Conservation (phyloP, 2,113 vertebrate genomes). For the Neolamprologus toae region DNA sequence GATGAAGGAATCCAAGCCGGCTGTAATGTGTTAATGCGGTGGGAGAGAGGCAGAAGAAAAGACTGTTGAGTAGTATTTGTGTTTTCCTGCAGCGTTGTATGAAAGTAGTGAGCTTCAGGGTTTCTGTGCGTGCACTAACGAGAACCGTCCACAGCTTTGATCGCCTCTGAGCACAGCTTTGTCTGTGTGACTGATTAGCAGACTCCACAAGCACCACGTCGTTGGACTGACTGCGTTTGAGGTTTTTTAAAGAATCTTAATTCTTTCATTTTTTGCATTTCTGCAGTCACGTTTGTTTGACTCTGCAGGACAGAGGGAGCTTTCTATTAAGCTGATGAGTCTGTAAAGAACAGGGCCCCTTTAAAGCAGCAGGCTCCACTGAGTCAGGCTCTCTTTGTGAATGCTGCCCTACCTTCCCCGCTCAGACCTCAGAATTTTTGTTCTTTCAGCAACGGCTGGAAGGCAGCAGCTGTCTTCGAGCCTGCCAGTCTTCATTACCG, state of each 20-base stretch:
- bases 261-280: background rate
- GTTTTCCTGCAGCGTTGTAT: conserved; percentile 43
- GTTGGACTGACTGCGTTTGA: background rate
- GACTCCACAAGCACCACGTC: background rate
- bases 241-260: background rate
- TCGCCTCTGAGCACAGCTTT: conserved; percentile 30
- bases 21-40: conserved; percentile 48
- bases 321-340: background rate
- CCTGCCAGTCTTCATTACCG: conserved; percentile 19
- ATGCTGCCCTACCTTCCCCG: background rate
- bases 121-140: conserved; percentile 27
- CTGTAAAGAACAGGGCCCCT: background rate
- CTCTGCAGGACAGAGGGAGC: background rate
- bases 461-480: background rate
- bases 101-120: conserved; percentile 46
- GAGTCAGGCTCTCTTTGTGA: background rate
- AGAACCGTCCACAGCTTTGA: conserved; percentile 50
- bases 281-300: background rate
- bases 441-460: background rate
- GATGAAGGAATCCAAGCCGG: conserved; percentile 35
- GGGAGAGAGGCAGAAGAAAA: conserved; percentile 29
- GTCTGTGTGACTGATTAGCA: conserved; percentile 32
- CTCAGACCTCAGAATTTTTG: background rate
- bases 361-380: background rate
- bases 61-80: conserved; percentile 25